Conservation (phyloP, 2,113 vertebrate genomes). For the Elanus axillaris region DNA sequence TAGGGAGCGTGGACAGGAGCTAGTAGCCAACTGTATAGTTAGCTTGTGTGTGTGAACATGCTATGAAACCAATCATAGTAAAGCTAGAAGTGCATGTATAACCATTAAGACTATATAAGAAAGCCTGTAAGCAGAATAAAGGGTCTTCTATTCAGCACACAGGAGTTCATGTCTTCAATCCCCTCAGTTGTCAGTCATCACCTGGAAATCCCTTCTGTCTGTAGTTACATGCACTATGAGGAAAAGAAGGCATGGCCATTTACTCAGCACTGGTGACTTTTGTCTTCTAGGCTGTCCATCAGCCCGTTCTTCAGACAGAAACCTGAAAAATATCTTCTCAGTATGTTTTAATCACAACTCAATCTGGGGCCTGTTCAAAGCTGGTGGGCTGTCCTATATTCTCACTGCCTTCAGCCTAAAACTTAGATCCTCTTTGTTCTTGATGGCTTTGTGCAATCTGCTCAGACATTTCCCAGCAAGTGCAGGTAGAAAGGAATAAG, state of each 20-base stretch:
- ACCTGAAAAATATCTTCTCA: neutral
- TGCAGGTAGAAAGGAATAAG: neutral
- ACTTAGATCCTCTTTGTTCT: neutral
- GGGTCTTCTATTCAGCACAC: too few relatives aligned
- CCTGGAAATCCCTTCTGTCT: neutral
- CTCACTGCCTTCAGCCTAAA: neutral
- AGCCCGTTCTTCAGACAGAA: neutral
- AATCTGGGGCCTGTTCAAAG: neutral
- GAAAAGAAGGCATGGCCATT: neutral
- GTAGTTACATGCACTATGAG: neutral
- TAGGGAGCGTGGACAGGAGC: too few relatives aligned
- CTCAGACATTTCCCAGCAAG: neutral
- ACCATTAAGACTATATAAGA: too few relatives aligned
- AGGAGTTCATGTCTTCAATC: too few relatives aligned
- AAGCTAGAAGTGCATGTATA: too few relatives aligned
- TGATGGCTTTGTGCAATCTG: neutral
- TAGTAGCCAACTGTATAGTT: too few relatives aligned
- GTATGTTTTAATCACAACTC: neutral
- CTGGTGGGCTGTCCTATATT: neutral
- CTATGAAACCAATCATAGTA: too few relatives aligned
- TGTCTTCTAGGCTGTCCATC: neutral
- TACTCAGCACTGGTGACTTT: neutral
- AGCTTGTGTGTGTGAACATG: too few relatives aligned
- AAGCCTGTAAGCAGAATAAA: too few relatives aligned
- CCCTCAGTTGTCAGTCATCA: too few relatives aligned